Base-by-base conservation (phyloP, 2,113 vertebrate genomes). In the Varanus salvator region DNA sequence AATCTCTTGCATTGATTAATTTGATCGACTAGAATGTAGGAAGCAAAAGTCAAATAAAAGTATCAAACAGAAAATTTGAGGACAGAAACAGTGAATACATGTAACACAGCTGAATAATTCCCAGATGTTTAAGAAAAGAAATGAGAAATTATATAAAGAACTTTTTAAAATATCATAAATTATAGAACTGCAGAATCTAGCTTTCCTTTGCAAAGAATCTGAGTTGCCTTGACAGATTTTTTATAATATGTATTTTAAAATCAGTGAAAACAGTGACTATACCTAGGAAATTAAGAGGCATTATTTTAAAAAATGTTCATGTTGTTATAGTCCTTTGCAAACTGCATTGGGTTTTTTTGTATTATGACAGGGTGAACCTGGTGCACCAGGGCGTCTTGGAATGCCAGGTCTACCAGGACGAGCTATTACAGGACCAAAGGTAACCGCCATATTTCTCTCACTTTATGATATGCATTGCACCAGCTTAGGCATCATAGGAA, bases 341-440 rank as follows among this genome's bases (percentile, higher is more conserved):
- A 66, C 29, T 3, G 34, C 23, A 52, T 52, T 91, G 77, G 38
- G 38, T 44, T 8, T 68, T 87, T 48, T 92, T 38, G 15, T 84
- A 90, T 89, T 87, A 60, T 87, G 92, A 38, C 88, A 99, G 98
- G 98, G 98, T 80, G 98, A 99, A 94, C 98, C 98, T 88, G 98
- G 98, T 60, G 90, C 87, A 14, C 95, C 97, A 81, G 98, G 98
- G 38, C 97, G 96, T 29, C 93, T 97, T 71, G 98, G 98, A 94
- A 94, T 98, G 96, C 97, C 97, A 76, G 98, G 98, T 76, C 97
- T 96, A 87, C 97, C 97, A 87, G 98, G 98, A 89, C 97, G 98
- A 83, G 97, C 98, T 90, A 96, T 98, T 91, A 95, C 97, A 92
- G 98, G 98, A 90, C 94, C 98, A 90, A 99, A 99, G 98, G 98